phyloP scores from a whole-genome alignment of 2,113 vertebrate genomes.

The Sialia sialis region DNA sequence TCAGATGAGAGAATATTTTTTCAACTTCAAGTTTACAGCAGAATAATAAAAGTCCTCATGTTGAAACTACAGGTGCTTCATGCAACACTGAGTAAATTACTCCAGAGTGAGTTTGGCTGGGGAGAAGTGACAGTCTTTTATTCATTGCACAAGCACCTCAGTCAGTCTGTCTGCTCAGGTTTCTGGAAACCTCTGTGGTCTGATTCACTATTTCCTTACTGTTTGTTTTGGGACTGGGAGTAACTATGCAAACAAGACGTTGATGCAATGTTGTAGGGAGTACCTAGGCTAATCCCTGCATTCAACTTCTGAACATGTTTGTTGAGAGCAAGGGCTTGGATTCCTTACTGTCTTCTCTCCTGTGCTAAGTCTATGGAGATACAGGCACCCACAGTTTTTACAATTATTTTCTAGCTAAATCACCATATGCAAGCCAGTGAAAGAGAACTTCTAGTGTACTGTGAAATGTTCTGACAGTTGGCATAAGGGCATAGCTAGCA shows the following conservation, averaged over 20 bases:
- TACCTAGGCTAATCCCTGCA: conserved; percentile 39
- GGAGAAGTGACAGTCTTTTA: conserved; percentile 38
- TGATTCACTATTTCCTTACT: conserved; percentile 60
- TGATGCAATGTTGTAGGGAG: conserved; percentile 56
- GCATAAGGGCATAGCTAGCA: not conserved
- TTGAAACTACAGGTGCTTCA: conserved; percentile 44
- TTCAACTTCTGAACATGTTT: conserved; percentile 19
- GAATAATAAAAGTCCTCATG: not conserved
- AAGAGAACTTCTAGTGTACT: not conserved
- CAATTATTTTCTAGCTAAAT: not conserved
- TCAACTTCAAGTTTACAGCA: not conserved
- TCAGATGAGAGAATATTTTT: not conserved
- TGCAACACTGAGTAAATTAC: not conserved
- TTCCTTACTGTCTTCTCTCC: not conserved
- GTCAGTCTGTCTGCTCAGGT: conserved; percentile 35
- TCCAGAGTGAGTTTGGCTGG: not conserved
- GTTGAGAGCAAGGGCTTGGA: not conserved
- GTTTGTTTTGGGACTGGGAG: conserved; percentile 58
- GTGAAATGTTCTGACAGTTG: not conserved
- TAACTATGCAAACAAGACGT: conserved; percentile 44
- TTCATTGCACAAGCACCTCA: conserved; percentile 48
- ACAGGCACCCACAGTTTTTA: not conserved
- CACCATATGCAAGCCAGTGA: not conserved
- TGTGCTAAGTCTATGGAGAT: not conserved
- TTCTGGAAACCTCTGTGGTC: conserved; percentile 51